A percentile compares a stretch with the other conserved stretches of the same genome.
Evolutionary conservation across 2,797 vertebrate genomes (phyloP).

Genomic region (Zenarchopterus dispar): DNA sequence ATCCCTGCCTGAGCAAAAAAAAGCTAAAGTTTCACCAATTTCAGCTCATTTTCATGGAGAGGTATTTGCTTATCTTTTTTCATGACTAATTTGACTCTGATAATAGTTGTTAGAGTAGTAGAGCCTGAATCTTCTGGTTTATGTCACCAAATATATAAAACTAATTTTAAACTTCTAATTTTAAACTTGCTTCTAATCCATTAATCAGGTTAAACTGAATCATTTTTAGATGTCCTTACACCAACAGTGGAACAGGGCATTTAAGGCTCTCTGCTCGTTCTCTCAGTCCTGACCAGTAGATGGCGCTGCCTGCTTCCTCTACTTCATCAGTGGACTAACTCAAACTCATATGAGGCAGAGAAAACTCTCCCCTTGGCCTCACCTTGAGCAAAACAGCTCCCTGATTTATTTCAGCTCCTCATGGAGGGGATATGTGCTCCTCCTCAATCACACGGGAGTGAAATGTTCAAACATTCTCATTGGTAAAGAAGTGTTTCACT

Average conservation of each 20-base stretch:
- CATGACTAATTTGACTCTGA: too few species aligned
- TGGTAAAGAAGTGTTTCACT: too few species aligned
- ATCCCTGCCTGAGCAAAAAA: neutral
- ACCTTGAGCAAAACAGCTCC: slow-evolving; percentile 16
- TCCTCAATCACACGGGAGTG: slow-evolving; percentile 26
- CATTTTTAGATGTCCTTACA: too few species aligned
- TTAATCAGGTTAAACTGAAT: too few species aligned
- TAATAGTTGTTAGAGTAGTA: too few species aligned
- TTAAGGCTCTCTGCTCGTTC: neutral
- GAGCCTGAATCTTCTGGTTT: too few species aligned
- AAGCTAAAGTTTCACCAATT: neutral
- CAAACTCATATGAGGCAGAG: slow-evolving; percentile 4
- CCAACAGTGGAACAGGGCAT: too few species aligned
- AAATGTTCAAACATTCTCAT: slow-evolving; percentile 31
- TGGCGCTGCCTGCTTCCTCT: slow-evolving; percentile 41
- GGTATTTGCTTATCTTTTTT: too few species aligned
- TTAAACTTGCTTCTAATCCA: neutral
- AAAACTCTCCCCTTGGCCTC: slow-evolving; percentile 12
- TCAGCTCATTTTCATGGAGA: neutral
- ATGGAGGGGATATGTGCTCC: slow-evolving; percentile 6
- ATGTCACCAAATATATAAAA: neutral
- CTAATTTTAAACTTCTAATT: neutral
- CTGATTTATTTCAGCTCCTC: slow-evolving; percentile 8
- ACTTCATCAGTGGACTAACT: neutral
- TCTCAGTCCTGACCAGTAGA: slow-evolving; percentile 59